Percentiles rank a stretch among this genome's conserved stretches.
phyloP scores from a whole-genome alignment of 1,140 invertebrate species.

The Limonius californicus region DNA sequence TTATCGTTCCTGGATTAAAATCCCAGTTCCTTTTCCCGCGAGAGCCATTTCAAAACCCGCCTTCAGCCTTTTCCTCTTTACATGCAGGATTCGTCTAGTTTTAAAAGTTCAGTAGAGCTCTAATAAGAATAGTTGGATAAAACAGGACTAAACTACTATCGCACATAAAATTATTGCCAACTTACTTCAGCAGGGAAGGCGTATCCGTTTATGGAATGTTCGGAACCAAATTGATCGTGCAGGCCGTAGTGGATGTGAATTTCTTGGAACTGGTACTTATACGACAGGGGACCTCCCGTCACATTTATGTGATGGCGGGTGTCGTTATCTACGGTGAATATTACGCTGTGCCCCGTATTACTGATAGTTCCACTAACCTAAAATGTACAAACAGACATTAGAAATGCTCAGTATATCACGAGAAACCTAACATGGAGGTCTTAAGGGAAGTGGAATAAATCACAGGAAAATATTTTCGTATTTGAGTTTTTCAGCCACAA shows the following conservation, averaged over 20 bases:
- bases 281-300: conserved; percentile 88
- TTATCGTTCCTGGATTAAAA: no score
- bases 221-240: conserved; percentile 81
- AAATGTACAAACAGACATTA: conserved; percentile 29
- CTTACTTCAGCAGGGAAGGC: conserved; percentile 90
- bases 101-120: no score
- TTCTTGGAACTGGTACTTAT: conserved; percentile 92
- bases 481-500: no score
- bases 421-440: neutral
- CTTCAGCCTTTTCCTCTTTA: no score
- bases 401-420: neutral
- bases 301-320: conserved; percentile 83
- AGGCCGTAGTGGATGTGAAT: conserved; percentile 86
- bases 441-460: neutral
- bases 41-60: no score
- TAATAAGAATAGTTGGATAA: no score
- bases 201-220: conserved; percentile 87
- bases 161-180: neutral
- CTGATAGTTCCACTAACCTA: conserved; percentile 81
- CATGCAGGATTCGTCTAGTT: no score
- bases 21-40: no score
- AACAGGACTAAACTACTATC: no score
- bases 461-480: no score
- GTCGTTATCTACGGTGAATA: conserved; percentile 85
- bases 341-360: conserved; percentile 92